Percentiles rank a stretch among this genome's conserved stretches.
phyloP scores from a whole-genome alignment of 2,888 invertebrate genomes.

The Microctonus hyperodae region DNA sequence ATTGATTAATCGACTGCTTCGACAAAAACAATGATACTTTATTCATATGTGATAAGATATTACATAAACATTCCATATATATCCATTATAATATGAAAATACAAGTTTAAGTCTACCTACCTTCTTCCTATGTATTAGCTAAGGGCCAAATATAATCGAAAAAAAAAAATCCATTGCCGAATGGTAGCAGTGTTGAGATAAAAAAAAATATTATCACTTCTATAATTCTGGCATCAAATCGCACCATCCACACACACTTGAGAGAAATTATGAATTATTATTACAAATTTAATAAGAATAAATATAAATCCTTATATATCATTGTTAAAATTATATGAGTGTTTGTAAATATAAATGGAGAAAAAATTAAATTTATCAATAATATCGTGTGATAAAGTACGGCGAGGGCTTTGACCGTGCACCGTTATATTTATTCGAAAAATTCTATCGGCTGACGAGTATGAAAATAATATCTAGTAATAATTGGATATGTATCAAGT shows the following conservation, averaged over 20 bases:
- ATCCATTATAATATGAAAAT: slow-evolving; percentile 9
- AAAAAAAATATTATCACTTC: background rate
- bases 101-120: slow-evolving; percentile 14
- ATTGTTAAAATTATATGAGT: slow-evolving; percentile 39
- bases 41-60: background rate
- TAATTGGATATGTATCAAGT: background rate
- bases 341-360: slow-evolving; percentile 49
- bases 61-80: background rate
- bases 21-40: background rate
- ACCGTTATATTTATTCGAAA: slow-evolving; percentile 56
- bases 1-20: background rate
- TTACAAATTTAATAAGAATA: background rate
- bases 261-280: background rate
- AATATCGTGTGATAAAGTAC: slow-evolving; percentile 54
- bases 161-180: background rate
- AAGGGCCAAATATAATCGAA: background rate
- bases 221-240: background rate
- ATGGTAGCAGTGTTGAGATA: background rate
- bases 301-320: slow-evolving; percentile 32
- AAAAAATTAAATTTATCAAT: slow-evolving; percentile 34
- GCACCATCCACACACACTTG: background rate
- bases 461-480: slow-evolving; percentile 35
- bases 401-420: slow-evolving; percentile 60
- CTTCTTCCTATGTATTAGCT: slow-evolving; percentile 20
- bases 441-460: slow-evolving; percentile 40